Conservation (phyloP, 2,113 vertebrate genomes). For the Lagenorhynchus albirostris region DNA sequence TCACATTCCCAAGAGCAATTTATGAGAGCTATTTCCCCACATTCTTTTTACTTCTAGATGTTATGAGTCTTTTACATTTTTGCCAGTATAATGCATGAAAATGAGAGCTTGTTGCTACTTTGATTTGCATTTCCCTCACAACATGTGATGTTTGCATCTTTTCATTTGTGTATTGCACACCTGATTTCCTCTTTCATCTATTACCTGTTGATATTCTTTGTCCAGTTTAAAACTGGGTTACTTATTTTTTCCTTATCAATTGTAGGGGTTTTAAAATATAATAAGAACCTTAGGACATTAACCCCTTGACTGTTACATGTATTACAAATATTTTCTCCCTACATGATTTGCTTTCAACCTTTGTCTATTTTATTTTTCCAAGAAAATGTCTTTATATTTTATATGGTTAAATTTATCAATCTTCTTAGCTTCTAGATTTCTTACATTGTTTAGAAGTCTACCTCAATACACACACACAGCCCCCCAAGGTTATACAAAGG, state of each 20-base stretch:
- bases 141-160: not conserved
- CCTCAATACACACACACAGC: not conserved
- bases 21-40: not conserved
- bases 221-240: not conserved
- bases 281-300: not conserved
- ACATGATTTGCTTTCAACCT: not conserved
- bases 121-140: not conserved
- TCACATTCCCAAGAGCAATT: not conserved
- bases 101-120: not conserved
- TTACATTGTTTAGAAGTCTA: not conserved
- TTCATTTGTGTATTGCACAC: not conserved
- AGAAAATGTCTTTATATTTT: not conserved
- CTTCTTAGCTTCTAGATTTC: not conserved
- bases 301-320: not conserved
- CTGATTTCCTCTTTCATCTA: not conserved
- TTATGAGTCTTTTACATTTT: not conserved
- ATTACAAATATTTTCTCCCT: constrained; percentile 5
- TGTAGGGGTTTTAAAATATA: not conserved
- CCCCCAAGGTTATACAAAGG: not conserved
- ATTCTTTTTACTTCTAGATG: not conserved
- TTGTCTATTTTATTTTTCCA: not conserved
- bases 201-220: not conserved
- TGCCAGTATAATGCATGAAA: not conserved
- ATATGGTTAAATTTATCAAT: not conserved
- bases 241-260: not conserved